A percentile compares a stretch with the other conserved stretches of the same genome.
These are phyloP conservation scores for Pseudoips prasinana DNA, from an alignment of 2,888 invertebrate species.

Conservation along the genomic window DNA sequence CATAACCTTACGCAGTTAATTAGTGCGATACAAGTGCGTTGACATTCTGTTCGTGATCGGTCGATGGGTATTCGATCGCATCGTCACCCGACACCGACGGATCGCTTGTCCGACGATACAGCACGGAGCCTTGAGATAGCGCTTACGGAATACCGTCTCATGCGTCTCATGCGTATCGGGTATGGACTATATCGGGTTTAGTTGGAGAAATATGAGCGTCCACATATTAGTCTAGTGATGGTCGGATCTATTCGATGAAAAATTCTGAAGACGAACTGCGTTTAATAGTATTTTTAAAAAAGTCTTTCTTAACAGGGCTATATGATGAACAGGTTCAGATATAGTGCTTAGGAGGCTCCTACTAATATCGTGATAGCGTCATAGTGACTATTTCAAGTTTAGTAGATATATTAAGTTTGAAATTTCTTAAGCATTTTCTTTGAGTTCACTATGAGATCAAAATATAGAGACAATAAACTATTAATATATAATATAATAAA, in stretches of 20 bases:
- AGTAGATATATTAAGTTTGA: no score
- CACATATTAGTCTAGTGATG: slow-evolving; percentile 16
- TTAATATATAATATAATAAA: no score
- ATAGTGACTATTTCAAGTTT: no score
- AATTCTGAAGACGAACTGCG: no score
- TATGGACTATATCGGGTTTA: slow-evolving; percentile 27
- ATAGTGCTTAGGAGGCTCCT: no score
- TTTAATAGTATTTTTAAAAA: no score
- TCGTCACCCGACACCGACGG: slow-evolving; percentile 55
- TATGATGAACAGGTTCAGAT: no score
- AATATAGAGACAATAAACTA: no score
- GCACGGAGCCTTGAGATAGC: slow-evolving; percentile 65
- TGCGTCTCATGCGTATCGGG: slow-evolving; percentile 68
- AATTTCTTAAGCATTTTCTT: no score
- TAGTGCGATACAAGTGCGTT: slow-evolving; percentile 50
- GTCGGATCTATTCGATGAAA: neutral
- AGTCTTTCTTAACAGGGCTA: no score
- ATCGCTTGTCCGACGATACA: slow-evolving; percentile 70
- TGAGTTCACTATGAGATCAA: no score
- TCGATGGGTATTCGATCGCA: slow-evolving; percentile 71
- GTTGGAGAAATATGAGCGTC: slow-evolving; percentile 48
- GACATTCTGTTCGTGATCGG: slow-evolving; percentile 57
- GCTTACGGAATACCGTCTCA: slow-evolving; percentile 63
- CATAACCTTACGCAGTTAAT: slow-evolving; percentile 37
- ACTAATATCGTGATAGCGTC: no score